A percentile compares a stretch with the other conserved stretches of the same genome.
phyloP scores from a whole-genome alignment of 2,888 invertebrate species.

The Cetonia aurata region DNA sequence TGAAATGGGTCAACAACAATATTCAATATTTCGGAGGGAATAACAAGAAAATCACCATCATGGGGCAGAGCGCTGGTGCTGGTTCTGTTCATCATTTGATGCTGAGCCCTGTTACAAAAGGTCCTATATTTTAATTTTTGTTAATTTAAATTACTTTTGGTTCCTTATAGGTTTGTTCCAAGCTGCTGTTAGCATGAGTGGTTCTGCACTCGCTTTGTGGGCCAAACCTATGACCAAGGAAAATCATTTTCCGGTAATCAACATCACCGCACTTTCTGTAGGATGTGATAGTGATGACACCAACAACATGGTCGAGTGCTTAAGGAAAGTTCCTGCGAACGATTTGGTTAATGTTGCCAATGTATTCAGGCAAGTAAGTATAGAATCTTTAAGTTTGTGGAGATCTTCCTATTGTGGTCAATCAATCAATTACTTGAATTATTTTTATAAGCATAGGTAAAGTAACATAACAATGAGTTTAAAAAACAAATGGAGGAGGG shows the following conservation, averaged over 20 bases:
- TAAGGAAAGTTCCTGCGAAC: conserved; percentile 64
- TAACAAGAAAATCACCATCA: conserved; percentile 65
- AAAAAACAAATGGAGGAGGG: too few species aligned
- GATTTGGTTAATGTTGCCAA: conserved; percentile 64
- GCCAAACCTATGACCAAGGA: conserved; percentile 58
- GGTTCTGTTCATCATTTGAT: conserved; percentile 68
- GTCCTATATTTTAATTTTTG: conserved; percentile 45
- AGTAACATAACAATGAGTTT: too few species aligned
- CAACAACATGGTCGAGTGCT: conserved; percentile 62
- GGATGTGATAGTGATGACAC: conserved; percentile 63
- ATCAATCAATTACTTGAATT: too few species aligned
- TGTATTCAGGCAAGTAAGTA: conserved; percentile 64
- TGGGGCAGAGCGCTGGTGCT: conserved; percentile 69
- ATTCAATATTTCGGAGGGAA: conserved; percentile 67
- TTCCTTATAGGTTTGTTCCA: conserved; percentile 63
- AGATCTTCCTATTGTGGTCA: too few species aligned
- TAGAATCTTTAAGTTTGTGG: not conserved
- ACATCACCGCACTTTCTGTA: conserved; percentile 64
- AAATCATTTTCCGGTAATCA: conserved; percentile 57
- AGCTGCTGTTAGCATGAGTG: conserved; percentile 67
- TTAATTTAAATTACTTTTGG: not conserved
- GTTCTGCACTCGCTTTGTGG: conserved; percentile 65
- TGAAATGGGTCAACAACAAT: conserved; percentile 67
- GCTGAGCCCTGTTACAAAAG: conserved; percentile 65
- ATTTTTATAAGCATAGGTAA: too few species aligned